Percentiles rank a stretch among this genome's conserved stretches.
phyloP scores from a whole-genome alignment of 1,140 invertebrate species.

The Rhizoglyphus robini region DNA sequence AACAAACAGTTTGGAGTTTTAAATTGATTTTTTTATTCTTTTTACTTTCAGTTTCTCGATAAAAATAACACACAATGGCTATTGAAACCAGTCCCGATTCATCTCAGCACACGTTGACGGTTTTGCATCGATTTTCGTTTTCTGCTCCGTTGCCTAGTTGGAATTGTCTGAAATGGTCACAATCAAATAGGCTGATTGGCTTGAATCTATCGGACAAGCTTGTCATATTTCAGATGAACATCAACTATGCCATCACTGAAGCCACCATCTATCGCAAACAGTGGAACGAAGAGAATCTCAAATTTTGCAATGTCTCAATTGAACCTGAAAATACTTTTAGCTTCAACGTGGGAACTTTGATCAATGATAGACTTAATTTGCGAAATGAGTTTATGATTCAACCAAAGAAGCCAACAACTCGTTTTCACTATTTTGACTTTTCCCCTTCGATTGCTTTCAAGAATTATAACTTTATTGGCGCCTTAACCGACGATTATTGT shows the following conservation, averaged over 20 bases:
- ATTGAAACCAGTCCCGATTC: too few species aligned
- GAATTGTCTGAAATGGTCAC: constrained; percentile 1
- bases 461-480: background rate
- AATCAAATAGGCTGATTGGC: background rate
- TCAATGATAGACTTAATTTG: background rate
- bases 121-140: background rate
- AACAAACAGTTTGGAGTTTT: too few species aligned
- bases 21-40: too few species aligned
- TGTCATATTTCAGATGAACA: background rate
- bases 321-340: background rate
- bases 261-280: background rate
- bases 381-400: background rate
- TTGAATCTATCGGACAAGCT: background rate
- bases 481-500: background rate
- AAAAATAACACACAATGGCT: too few species aligned
- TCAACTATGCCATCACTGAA: background rate
- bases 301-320: background rate
- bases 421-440: constrained; percentile 3
- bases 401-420: background rate
- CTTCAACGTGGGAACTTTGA: background rate
- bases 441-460: background rate
- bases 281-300: background rate
- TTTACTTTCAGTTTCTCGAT: too few species aligned
- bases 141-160: background rate
- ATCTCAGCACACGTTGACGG: too few species aligned